These are phyloP conservation scores for Dermatemys mawii DNA, from an alignment of 2,113 vertebrate species.

Conservation along the genomic window DNA sequence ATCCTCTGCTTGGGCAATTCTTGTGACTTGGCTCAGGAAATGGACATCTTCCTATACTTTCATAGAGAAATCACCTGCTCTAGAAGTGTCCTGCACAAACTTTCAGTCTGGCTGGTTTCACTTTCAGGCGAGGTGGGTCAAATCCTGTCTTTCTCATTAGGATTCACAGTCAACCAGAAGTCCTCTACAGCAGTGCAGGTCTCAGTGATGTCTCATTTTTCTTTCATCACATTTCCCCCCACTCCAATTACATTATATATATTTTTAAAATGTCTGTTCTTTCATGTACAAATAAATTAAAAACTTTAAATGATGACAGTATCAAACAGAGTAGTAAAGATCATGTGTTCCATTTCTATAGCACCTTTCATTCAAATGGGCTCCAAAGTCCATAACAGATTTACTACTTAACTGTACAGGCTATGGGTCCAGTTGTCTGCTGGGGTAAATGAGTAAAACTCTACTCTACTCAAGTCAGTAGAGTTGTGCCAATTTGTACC, in stretches of 20 bases:
- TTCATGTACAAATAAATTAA: not conserved
- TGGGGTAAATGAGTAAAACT: not conserved
- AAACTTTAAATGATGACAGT: not conserved
- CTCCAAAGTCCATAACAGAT: not conserved
- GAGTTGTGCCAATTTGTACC: not conserved
- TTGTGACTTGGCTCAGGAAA: not conserved
- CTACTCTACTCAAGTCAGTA: not conserved
- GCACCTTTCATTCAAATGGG: not conserved
- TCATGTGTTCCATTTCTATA: not conserved
- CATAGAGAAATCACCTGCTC: not conserved
- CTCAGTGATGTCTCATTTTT: not conserved
- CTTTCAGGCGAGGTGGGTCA: not conserved
- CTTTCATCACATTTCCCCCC: not conserved
- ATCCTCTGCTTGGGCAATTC: not conserved
- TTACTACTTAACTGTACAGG: slow-evolving; percentile 22
- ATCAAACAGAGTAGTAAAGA: not conserved
- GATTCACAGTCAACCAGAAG: not conserved
- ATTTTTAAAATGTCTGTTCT: not conserved
- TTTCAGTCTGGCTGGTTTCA: not conserved
- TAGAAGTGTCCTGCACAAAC: not conserved
- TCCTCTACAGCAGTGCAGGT: not conserved
- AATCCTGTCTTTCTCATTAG: not conserved
- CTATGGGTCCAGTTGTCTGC: not conserved
- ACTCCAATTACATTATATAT: not conserved
- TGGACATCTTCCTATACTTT: not conserved